Evolutionary conservation across 2,888 invertebrate genomes (phyloP).

Genomic region (Campoletis raptor): DNA sequence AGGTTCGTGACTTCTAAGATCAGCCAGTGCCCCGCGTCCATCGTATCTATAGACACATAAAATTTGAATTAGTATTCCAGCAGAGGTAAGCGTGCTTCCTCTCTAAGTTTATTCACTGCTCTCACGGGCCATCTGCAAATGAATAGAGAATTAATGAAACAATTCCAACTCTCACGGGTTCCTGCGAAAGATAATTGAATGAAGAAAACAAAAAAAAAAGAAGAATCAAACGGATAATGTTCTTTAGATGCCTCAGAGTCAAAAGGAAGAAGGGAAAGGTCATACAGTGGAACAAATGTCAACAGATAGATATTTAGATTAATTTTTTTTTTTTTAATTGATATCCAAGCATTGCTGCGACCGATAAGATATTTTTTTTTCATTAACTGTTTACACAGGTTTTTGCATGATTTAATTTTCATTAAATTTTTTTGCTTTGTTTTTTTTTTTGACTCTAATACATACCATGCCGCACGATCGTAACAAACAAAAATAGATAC

Average conservation of each 20-base stretch:
- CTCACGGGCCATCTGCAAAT: conserved; percentile 69
- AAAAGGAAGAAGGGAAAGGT: conserved; percentile 10
- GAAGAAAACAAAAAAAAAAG: not conserved
- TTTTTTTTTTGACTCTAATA: conserved; percentile 76
- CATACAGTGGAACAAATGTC: not conserved
- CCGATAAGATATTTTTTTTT: conserved; percentile 41
- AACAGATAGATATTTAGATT: conserved; percentile 17
- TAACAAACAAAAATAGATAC: conserved; percentile 74
- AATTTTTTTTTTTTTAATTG: not conserved
- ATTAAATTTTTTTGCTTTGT: conserved; percentile 36
- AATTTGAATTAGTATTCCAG: conserved; percentile 69
- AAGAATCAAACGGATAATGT: not conserved
- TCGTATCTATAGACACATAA: conserved; percentile 92
- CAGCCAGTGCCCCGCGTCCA: conserved; percentile 96
- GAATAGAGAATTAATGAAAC: conserved; percentile 67
- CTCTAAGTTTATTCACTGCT: conserved; percentile 62
- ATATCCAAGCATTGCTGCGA: conserved; percentile 38
- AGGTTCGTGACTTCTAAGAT: conserved; percentile 92
- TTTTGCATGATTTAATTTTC: not conserved
- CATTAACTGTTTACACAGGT: not conserved
- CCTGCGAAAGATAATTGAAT: conserved; percentile 57
- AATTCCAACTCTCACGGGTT: conserved; percentile 59
- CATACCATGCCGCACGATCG: conserved; percentile 82
- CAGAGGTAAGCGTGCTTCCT: conserved; percentile 48
- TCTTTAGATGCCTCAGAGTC: conserved; percentile 13